Evolutionary conservation across 1,140 invertebrate genomes (phyloP), one percentile per base, ranked within the genome.

Genomic region (Platorchestia sp.): DNA sequence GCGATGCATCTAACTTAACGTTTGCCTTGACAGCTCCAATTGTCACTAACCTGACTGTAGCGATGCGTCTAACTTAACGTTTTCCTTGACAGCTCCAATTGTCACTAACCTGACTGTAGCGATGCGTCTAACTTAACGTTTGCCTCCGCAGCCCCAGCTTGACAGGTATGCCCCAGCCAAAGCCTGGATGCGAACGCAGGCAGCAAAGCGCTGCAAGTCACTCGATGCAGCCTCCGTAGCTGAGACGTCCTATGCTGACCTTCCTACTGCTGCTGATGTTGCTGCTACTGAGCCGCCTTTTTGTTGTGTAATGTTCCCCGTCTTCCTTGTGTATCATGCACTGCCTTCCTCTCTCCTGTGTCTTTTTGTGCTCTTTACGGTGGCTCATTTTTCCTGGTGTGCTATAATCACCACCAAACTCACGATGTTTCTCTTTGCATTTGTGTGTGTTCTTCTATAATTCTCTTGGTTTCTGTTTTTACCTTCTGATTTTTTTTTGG

Each of bases 161-260:
- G 59, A 75, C 59, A 42, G 91, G 16, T 45, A 93, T 10, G 19
- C 43, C 45, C 91, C 91, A 40, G 91, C 43, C 43, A 93, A 93
- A n/a, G 45, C 91, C 3, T 93, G 91, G 91, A 45, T 93, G 43
- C 43, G 45, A 0, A 22, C 91, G 5, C 91, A 93, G 44, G 91
- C 91, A 0, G 91, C 45, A 44, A 45, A 45, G 43, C 91, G 91
- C 7, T 93, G 91, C 45, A 93, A 93, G 45, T 93, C 91, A 6
- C 91, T 93, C 44, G 91, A 93, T 44, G 36, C 91, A 10, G 91
- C 43, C 43, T 93, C 91, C 44, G 91, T 93, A 5, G 91, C 91
- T 27, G 91, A 93, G 91, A 47, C 91, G 3, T 93, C 91, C 43
- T 45, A 44, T 41, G 91, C 45, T 93, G 91, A 75, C 59, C 59